These are phyloP conservation scores for Cardinalis cardinalis DNA, from an alignment of 2,113 vertebrate species.

Conservation along the genomic window DNA sequence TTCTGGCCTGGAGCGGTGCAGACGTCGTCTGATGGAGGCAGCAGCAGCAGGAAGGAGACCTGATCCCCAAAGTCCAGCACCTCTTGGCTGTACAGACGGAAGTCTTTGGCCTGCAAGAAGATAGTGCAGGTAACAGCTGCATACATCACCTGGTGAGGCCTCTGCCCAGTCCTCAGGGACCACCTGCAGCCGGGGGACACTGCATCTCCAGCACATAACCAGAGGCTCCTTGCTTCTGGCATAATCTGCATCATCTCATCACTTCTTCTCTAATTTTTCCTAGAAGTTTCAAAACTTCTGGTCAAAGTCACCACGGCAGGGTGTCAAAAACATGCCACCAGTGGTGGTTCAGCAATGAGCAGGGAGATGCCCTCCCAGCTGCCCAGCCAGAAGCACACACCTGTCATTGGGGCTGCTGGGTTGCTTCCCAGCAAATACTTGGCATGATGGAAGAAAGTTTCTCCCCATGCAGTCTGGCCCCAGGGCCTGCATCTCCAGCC, in stretches of 20 bases:
- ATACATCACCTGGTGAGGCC: neutral
- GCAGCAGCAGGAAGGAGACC: conserved; percentile 86
- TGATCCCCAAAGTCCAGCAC: conserved; percentile 87
- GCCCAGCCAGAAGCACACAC: rapidly evolving
- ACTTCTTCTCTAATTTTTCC: neutral
- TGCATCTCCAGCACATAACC: neutral
- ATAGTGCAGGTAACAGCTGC: neutral
- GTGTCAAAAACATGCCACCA: neutral
- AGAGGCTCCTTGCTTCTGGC: neutral
- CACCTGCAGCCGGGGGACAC: neutral
- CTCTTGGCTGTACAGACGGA: conserved; percentile 89
- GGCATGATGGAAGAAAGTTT: neutral
- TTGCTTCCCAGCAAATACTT: neutral
- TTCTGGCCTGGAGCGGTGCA: conserved; percentile 89
- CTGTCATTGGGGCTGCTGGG: neutral
- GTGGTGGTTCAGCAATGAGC: rapidly evolving
- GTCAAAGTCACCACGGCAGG: neutral
- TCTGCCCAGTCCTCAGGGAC: neutral
- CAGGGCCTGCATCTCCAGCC: neutral
- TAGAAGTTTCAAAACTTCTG: neutral
- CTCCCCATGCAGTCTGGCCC: neutral
- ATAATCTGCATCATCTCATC: neutral
- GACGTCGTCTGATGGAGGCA: conserved; percentile 87
- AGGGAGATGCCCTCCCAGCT: neutral
- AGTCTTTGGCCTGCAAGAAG: conserved; percentile 80